A percentile compares a stretch with the other conserved stretches of the same genome.
phyloP scores from a whole-genome alignment of 2,888 invertebrate genomes.

The Bellardia pandia region DNA sequence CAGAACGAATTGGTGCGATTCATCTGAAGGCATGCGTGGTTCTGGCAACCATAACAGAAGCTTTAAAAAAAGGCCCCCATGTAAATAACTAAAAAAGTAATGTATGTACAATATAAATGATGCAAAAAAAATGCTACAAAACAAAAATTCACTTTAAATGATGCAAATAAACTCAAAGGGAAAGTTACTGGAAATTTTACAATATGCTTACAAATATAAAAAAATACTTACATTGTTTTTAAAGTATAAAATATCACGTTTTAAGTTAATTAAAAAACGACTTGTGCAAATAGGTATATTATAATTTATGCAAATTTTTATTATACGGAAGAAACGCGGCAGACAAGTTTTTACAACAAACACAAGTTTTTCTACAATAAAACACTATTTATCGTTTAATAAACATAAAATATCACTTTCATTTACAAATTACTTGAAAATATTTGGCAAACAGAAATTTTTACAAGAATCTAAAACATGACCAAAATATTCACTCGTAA shows the following conservation, averaged over 20 bases:
- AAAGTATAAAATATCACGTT: background rate
- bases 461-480: constrained; percentile 10
- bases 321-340: constrained; percentile 13
- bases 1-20: background rate
- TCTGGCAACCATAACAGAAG: background rate
- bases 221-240: constrained; percentile 24
- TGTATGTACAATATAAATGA: background rate
- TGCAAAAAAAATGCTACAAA: background rate
- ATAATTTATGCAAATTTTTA: constrained; percentile 32
- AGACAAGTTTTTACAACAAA: constrained; percentile 10
- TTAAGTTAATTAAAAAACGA: background rate
- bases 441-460: background rate
- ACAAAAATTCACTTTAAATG: background rate
- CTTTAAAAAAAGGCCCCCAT: background rate
- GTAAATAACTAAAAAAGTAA: constrained; percentile 9
- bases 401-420: no score
- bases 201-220: background rate
- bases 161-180: constrained; percentile 3
- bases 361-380: background rate
- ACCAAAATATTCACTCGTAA: constrained; percentile 18
- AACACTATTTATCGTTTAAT: background rate
- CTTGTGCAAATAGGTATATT: background rate
- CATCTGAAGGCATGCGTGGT: constrained; percentile 41
- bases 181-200: background rate
- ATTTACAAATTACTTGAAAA: constrained; percentile 14